Evolutionary conservation across 2,113 vertebrate species (phyloP).

Genomic region (Diadophis punctatus): DNA sequence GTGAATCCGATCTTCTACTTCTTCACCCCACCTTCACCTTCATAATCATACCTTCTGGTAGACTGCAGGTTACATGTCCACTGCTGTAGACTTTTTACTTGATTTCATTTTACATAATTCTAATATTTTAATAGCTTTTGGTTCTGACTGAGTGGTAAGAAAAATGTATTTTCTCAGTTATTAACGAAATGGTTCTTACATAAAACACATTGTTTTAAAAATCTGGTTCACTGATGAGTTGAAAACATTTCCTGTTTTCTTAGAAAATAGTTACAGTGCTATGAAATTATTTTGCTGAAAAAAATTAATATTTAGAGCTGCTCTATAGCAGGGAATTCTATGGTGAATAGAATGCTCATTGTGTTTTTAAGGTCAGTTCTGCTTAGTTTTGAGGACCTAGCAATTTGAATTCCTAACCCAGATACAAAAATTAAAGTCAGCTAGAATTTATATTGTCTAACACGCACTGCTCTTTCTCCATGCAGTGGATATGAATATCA

Average conservation of each 20-base stretch:
- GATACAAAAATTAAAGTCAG: neutral
- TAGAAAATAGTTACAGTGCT: constrained; percentile 53
- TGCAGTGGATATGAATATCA: neutral
- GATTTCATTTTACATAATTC: constrained; percentile 29
- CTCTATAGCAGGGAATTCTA: constrained; percentile 18
- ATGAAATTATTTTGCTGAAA: constrained; percentile 47
- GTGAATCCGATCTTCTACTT: no score
- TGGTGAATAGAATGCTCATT: constrained; percentile 12
- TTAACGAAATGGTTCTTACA: rapidly evolving
- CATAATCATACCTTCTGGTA: neutral
- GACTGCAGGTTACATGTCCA: neutral
- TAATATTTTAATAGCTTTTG: constrained; percentile 43
- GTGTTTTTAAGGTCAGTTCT: neutral
- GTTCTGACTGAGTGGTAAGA: constrained; percentile 42
- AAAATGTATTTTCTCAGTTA: constrained; percentile 27
- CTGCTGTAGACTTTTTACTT: constrained; percentile 21
- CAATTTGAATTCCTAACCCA: neutral
- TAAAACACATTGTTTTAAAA: constrained; percentile 41
- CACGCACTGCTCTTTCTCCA: neutral
- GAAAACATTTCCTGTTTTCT: constrained; percentile 58
- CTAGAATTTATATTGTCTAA: neutral
- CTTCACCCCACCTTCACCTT: no score
- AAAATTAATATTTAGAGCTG: constrained; percentile 36
- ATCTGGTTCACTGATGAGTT: constrained; percentile 36
- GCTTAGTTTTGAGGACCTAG: neutral